These are phyloP conservation scores for Tachina fera DNA, from an alignment of 2,888 invertebrate species.

Conservation along the genomic window DNA sequence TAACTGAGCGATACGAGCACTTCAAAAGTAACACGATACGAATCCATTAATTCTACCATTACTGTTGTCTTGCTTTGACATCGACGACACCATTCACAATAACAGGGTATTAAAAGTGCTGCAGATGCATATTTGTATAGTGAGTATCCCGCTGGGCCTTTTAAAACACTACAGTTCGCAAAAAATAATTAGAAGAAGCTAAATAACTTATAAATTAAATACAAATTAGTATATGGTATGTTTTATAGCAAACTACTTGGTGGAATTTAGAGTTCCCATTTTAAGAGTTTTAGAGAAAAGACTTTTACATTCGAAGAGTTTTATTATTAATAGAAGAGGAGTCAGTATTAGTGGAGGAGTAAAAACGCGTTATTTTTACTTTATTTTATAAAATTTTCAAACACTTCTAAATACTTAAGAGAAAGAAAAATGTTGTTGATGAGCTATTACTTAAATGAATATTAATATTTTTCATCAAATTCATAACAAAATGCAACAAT, in stretches of 20 bases:
- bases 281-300: slow-evolving; percentile 22
- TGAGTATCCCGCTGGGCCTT: slow-evolving; percentile 37
- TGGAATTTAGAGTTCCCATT: slow-evolving; percentile 9
- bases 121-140: background rate
- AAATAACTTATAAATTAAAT: slow-evolving; percentile 25
- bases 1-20: no score
- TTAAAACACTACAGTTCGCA: slow-evolving; percentile 16
- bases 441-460: slow-evolving; percentile 22
- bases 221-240: background rate
- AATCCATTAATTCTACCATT: no score
- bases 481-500: slow-evolving; percentile 34
- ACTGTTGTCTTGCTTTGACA: no score
- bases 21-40: no score
- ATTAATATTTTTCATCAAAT: slow-evolving; percentile 31
- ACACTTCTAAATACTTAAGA: slow-evolving; percentile 39
- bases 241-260: slow-evolving; percentile 52
- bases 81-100: no score
- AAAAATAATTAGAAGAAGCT: slow-evolving; percentile 24
- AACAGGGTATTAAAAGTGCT: no score
- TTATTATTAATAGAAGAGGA: background rate
- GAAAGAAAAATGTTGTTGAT: slow-evolving; percentile 32
- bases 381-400: slow-evolving; percentile 10
- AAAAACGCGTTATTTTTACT: slow-evolving; percentile 38
- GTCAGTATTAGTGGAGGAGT: slow-evolving; percentile 39
- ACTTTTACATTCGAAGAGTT: slow-evolving; percentile 13